Base-by-base conservation (phyloP, 1,140 invertebrate genomes). In the Cataglyphis hispanica region DNA sequence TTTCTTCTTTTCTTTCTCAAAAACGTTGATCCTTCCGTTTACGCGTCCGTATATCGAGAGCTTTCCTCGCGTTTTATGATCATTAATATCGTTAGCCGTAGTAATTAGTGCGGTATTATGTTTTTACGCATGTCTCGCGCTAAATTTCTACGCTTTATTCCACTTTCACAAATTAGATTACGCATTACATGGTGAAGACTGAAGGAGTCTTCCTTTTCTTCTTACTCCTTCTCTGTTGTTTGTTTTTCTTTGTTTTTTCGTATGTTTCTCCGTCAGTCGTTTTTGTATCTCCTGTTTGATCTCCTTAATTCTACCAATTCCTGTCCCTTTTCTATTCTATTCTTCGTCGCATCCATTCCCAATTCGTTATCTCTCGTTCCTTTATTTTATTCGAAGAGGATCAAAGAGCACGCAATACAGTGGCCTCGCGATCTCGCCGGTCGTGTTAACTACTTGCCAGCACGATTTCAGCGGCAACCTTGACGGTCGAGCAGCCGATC, bases 71-170 rank as follows among this genome's bases (percentile, higher is more conserved):
- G 5, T n/a, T n/a, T 84, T 85, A 81, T 75, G 70, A 89, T 87
- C 84, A 90, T 76, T 90, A 87, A 87, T 85, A 87, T 76, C 86
- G 86, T 89, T 90, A 90, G 87, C 61, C 78, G 76, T 80, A 86
- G 64, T 85, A 86, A 80, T 89, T 87, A 84, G 77, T 89, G 88
- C 72, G 64, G 25, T 91, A 89, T 89, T 87, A 90, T 50, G 46
- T 50, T 50, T 16, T 91, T 88, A 90, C 87, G 87, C 91, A 85
- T 74, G 87, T 87, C 75, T 22, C 34, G 66, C 77, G 83, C 88
- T 91, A 19, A 91, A 84, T 86, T 85, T 87, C 90, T 92, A 86
- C 78, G 75, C 86, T 88, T 86, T 77, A 90, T 84, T 89, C 86
- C 91, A 90, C 80, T 85, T 77, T 89, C 56, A 16, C 87, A 74